These are phyloP conservation scores for Stigmatopora argus DNA, from an alignment of 2,113 vertebrate species.

Conservation along the genomic window DNA sequence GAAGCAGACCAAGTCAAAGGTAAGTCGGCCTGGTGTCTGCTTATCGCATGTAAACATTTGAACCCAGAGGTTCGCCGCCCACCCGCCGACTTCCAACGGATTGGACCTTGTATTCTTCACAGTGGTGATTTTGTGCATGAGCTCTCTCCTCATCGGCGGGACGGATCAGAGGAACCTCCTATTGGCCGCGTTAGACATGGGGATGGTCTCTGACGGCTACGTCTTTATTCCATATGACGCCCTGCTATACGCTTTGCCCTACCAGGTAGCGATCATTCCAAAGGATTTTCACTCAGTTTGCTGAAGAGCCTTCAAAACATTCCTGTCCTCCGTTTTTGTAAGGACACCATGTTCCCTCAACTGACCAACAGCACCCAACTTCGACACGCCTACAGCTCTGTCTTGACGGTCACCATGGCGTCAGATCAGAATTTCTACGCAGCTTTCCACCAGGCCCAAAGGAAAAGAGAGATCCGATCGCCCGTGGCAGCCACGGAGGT, in stretches of 20 bases:
- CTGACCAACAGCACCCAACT: slow-evolving; percentile 75
- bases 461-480: slow-evolving; percentile 59
- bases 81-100: too few relatives aligned
- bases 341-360: slow-evolving; percentile 46
- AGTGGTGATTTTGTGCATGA: slow-evolving; percentile 89
- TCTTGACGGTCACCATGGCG: slow-evolving; percentile 80
- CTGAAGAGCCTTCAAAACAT: background rate
- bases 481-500: slow-evolving; percentile 47
- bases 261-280: slow-evolving; percentile 47
- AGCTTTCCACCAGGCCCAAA: slow-evolving; percentile 67
- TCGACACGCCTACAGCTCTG: slow-evolving; percentile 76
- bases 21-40: slow-evolving; percentile 35
- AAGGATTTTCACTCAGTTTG: background rate
- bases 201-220: slow-evolving; percentile 71
- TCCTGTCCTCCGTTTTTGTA: background rate
- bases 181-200: slow-evolving; percentile 75
- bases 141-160: slow-evolving; percentile 81
- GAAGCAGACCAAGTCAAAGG: slow-evolving; percentile 70
- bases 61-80: background rate
- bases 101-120: slow-evolving; percentile 6
- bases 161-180: slow-evolving; percentile 74
- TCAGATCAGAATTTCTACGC: slow-evolving; percentile 72
- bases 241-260: slow-evolving; percentile 79
- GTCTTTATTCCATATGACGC: slow-evolving; percentile 84
- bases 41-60: too few relatives aligned